A percentile compares a stretch with the other conserved stretches of the same genome.
Conservation (phyloP, 2,888 invertebrate species). For the Cataglyphis cursor region DNA sequence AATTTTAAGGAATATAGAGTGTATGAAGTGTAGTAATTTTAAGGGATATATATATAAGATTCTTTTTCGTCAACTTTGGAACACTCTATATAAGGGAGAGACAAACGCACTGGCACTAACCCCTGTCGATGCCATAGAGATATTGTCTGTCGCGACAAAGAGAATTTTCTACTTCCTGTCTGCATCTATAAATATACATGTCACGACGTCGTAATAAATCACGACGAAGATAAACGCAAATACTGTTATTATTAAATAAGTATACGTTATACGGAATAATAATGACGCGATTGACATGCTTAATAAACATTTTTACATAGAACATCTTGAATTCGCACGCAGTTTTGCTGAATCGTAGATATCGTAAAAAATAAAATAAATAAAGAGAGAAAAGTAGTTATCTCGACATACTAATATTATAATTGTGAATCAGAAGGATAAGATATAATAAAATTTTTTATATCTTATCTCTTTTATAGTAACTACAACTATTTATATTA, state of each 20-base stretch:
- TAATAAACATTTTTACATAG: not conserved
- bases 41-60: not conserved
- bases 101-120: conserved; percentile 9
- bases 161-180: conserved; percentile 54
- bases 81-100: conserved; percentile 30
- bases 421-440: not conserved
- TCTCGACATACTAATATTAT: not conserved
- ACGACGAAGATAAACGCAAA: not conserved
- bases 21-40: not conserved
- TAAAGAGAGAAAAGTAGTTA: not conserved
- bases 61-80: not conserved
- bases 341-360: not conserved
- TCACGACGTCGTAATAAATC: conserved; percentile 21
- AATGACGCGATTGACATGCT: not conserved
- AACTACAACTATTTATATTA: not conserved
- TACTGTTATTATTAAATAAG: conserved; percentile 33
- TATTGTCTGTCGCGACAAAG: conserved; percentile 42
- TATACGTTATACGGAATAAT: not conserved
- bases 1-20: not conserved
- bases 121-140: conserved; percentile 35
- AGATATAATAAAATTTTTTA: conserved; percentile 1
- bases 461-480: not conserved
- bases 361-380: conserved; percentile 3
- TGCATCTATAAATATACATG: conserved; percentile 40
- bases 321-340: not conserved